Percentiles rank a stretch among this genome's conserved stretches.
phyloP scores from a whole-genome alignment of 2,888 invertebrate species.

The Tromatobia lineatoria region DNA sequence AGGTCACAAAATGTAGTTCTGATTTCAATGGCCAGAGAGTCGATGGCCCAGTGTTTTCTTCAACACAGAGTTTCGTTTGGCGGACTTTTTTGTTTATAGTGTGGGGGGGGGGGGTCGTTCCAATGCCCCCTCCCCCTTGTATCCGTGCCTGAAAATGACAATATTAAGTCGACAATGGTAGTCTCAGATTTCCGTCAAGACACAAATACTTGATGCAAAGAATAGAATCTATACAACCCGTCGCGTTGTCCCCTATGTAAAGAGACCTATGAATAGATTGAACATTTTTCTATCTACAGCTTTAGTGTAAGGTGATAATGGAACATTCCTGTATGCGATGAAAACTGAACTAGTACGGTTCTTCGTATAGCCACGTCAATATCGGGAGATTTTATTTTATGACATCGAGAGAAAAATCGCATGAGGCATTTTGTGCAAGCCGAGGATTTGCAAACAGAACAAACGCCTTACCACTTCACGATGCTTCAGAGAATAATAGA shows the following conservation, averaged over 20 bases:
- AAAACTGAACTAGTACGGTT: background rate
- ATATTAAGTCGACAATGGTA: background rate
- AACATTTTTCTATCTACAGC: background rate
- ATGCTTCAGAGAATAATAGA: conserved; percentile 40
- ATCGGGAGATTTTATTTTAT: background rate
- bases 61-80: too few relatives aligned
- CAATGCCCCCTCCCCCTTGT: too few relatives aligned
- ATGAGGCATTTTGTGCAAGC: conserved; percentile 3
- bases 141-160: background rate
- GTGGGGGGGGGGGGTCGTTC: too few relatives aligned
- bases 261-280: background rate
- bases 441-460: conserved; percentile 6
- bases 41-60: too few relatives aligned
- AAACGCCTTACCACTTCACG: background rate
- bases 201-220: background rate
- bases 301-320: background rate
- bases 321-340: background rate
- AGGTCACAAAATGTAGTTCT: too few relatives aligned
- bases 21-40: too few relatives aligned
- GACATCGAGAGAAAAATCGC: background rate
- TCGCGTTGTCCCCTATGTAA: too few relatives aligned
- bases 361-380: background rate
- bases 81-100: too few relatives aligned
- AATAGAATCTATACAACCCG: too few relatives aligned
- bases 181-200: background rate